Conservation (phyloP, 1,140 invertebrate genomes). For the Caenorhabditis latens region DNA sequence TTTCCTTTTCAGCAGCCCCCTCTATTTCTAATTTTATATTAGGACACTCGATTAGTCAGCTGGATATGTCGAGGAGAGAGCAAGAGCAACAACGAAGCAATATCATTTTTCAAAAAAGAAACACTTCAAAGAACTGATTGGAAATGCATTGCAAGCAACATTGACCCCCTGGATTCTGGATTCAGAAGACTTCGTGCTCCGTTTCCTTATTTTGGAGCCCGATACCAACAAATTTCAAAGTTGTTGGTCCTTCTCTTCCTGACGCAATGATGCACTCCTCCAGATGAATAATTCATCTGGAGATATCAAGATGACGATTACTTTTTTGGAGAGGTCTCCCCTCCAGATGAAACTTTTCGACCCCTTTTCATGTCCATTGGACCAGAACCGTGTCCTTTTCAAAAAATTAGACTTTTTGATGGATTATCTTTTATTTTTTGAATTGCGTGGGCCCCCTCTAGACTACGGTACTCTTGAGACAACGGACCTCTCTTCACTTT, state of each 20-base stretch:
- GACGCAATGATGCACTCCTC: not conserved
- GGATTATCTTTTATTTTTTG: not conserved
- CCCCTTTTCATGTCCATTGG: not conserved
- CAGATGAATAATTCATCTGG: conserved; percentile 5
- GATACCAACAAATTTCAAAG: not conserved
- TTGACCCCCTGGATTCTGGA: not conserved
- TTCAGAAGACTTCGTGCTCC: not conserved
- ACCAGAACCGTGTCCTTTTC: not conserved
- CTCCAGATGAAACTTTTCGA: not conserved
- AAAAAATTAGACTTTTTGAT: not conserved
- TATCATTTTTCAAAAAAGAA: conserved; percentile 29
- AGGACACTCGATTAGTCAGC: conserved; percentile 30
- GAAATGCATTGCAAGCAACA: conserved; percentile 12
- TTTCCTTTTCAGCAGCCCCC: not conserved
- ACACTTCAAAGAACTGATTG: conserved; percentile 15
- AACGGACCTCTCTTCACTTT: not conserved
- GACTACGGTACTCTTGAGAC: conserved; percentile 3
- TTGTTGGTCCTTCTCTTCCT: not conserved
- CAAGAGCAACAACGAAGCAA: not conserved
- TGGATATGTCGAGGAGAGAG: not conserved
- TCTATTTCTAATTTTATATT: conserved; percentile 21
- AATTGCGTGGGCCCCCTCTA: not conserved
- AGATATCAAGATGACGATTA: conserved; percentile 38
- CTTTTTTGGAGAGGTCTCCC: not conserved
- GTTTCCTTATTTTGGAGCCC: not conserved